These are phyloP conservation scores for Zaprionus nigranus DNA, from an alignment of 1,140 invertebrate genomes.

Conservation along the genomic window DNA sequence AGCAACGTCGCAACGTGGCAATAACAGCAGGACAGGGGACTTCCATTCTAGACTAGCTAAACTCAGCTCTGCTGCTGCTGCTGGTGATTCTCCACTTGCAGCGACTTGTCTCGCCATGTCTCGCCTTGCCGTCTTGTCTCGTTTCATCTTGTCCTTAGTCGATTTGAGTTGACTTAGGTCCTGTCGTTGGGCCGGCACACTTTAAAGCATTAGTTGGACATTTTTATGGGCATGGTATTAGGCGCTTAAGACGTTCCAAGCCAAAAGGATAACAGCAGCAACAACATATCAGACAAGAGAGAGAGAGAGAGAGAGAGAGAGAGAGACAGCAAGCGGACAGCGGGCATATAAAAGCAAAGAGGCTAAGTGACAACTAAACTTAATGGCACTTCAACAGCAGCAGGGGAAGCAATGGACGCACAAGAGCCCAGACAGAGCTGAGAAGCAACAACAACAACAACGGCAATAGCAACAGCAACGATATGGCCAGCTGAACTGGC, in stretches of 20 bases:
- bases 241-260: constrained; percentile 80
- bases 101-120: constrained; percentile 3
- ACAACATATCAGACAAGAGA: constrained; percentile 35
- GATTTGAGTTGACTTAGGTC: constrained; percentile 47
- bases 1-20: constrained; percentile 30
- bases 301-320: constrained; percentile 14
- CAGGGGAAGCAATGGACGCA: constrained; percentile 79
- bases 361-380: constrained; percentile 84
- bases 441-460: constrained; percentile 31
- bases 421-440: constrained; percentile 59
- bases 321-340: constrained; percentile 22
- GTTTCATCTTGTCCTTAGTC: constrained; percentile 17
- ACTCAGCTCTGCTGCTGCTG: constrained; percentile 22
- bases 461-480: constrained; percentile 15
- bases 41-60: constrained; percentile 6
- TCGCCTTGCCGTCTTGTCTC: neutral
- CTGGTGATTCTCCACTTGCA: neutral
- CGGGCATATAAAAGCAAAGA: constrained; percentile 81
- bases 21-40: constrained; percentile 21
- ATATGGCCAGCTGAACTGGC: constrained; percentile 37
- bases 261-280: constrained; percentile 83
- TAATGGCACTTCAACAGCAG: constrained; percentile 84
- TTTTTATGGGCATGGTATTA: constrained; percentile 83
- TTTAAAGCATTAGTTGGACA: constrained; percentile 83
- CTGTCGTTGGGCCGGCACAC: constrained; percentile 70